A percentile compares a stretch with the other conserved stretches of the same genome.
Conservation (phyloP, 2,113 vertebrate genomes). For the Dicaeum eximium region DNA sequence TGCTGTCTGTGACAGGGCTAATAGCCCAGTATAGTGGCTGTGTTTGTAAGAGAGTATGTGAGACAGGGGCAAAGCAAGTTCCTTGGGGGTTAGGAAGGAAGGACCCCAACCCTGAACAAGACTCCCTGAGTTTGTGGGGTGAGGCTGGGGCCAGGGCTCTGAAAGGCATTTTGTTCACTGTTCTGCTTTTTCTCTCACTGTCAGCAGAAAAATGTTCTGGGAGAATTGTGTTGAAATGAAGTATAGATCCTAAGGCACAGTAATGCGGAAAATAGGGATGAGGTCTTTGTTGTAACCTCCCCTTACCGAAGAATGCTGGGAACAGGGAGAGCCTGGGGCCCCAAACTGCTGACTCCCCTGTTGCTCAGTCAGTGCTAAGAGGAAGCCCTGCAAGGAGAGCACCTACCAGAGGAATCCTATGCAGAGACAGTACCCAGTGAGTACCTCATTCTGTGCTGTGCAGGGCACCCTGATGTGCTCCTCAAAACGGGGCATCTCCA, state of each 20-base stretch:
- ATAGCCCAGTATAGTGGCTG: not conserved
- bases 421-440: not conserved
- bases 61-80: not conserved
- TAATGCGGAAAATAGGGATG: not conserved
- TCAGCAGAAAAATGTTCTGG: slow-evolving; percentile 14
- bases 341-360: not conserved
- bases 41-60: not conserved
- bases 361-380: not conserved
- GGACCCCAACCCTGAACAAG: not conserved
- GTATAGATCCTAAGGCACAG: not conserved
- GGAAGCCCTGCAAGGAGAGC: not conserved
- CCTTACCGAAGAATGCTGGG: not conserved
- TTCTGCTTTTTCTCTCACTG: slow-evolving; percentile 1
- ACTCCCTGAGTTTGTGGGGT: not conserved
- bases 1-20: not conserved
- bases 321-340: not conserved
- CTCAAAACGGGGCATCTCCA: not conserved
- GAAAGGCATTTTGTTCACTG: not conserved
- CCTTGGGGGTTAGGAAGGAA: not conserved
- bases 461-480: not conserved
- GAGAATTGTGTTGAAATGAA: slow-evolving; percentile 22
- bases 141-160: not conserved
- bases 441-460: not conserved
- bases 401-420: not conserved
- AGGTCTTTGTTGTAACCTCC: not conserved